Evolutionary conservation across 1,140 invertebrate genomes (phyloP).

Genomic region (Ceratoteleas bidentatus): DNA sequence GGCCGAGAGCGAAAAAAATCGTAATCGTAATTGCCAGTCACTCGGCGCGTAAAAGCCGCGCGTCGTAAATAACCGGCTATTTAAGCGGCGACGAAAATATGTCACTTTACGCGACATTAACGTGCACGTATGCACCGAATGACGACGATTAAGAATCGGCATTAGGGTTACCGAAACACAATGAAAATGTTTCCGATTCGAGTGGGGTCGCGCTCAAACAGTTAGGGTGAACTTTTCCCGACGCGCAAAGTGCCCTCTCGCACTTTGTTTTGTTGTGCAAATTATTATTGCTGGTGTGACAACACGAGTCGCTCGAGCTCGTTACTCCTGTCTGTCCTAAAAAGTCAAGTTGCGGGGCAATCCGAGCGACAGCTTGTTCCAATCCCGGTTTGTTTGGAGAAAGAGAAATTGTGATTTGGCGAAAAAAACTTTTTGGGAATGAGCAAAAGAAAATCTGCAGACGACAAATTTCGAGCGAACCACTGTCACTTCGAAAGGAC

Average conservation of each 20-base stretch:
- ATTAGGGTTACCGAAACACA: slow-evolving; percentile 55
- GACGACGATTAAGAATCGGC: slow-evolving; percentile 56
- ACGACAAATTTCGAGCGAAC: too few species aligned
- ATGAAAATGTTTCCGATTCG: slow-evolving; percentile 57
- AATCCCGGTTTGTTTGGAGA: too few species aligned
- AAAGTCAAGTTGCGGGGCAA: not conserved
- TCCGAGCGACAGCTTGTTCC: too few species aligned
- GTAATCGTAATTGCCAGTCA: not conserved
- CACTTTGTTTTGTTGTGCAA: slow-evolving; percentile 38
- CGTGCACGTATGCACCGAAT: slow-evolving; percentile 47
- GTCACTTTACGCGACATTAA: slow-evolving; percentile 49
- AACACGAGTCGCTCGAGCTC: not conserved
- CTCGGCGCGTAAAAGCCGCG: slow-evolving; percentile 18
- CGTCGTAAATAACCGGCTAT: slow-evolving; percentile 30
- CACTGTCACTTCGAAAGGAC: not conserved
- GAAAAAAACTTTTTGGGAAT: too few species aligned
- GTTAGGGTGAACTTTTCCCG: slow-evolving; percentile 40
- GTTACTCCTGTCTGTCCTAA: not conserved
- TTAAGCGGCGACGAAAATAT: slow-evolving; percentile 41
- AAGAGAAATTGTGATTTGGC: too few species aligned
- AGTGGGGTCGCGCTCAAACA: slow-evolving; percentile 48
- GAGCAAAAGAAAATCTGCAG: too few species aligned
- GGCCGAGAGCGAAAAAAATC: not conserved
- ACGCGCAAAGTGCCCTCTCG: slow-evolving; percentile 14
- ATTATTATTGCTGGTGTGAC: slow-evolving; percentile 31